Conservation (phyloP, 2,888 invertebrate genomes). For the Artemia sp. region DNA sequence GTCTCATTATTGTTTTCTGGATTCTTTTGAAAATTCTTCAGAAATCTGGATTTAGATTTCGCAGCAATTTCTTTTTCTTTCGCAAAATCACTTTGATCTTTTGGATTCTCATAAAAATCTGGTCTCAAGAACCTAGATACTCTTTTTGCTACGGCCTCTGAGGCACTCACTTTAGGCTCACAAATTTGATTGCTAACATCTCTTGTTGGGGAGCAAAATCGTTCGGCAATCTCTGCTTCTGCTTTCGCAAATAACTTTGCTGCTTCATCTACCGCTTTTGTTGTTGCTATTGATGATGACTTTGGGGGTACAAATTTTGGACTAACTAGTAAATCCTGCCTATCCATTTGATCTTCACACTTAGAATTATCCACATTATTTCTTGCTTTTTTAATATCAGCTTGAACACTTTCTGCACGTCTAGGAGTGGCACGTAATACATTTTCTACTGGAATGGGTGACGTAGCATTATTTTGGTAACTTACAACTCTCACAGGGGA, state of each 20-base stretch:
- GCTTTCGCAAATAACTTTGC: conserved; percentile 4
- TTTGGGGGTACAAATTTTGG: background rate
- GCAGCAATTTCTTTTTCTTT: conserved; percentile 28
- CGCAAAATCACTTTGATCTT: conserved; percentile 47
- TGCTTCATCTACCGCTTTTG: conserved; percentile 1
- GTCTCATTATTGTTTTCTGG: conserved; percentile 36
- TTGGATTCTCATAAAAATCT: conserved; percentile 53
- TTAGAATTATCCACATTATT: too few species aligned
- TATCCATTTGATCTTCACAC: background rate
- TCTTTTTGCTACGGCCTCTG: conserved; percentile 30
- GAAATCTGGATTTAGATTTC: conserved; percentile 38
- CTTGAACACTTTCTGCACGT: background rate
- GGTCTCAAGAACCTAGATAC: conserved; percentile 57
- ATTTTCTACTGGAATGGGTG: background rate
- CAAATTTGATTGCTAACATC: background rate
- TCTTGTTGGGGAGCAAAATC: background rate
- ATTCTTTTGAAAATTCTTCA: conserved; percentile 55
- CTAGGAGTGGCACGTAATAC: background rate
- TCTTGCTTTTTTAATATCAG: background rate
- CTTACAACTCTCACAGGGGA: background rate
- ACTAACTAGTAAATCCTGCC: background rate
- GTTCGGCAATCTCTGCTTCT: background rate
- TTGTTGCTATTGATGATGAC: background rate
- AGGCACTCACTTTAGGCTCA: background rate
- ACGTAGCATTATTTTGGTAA: background rate